phyloP scores from a whole-genome alignment of 2,888 invertebrate species.

The Sminthurinus aureus region DNA sequence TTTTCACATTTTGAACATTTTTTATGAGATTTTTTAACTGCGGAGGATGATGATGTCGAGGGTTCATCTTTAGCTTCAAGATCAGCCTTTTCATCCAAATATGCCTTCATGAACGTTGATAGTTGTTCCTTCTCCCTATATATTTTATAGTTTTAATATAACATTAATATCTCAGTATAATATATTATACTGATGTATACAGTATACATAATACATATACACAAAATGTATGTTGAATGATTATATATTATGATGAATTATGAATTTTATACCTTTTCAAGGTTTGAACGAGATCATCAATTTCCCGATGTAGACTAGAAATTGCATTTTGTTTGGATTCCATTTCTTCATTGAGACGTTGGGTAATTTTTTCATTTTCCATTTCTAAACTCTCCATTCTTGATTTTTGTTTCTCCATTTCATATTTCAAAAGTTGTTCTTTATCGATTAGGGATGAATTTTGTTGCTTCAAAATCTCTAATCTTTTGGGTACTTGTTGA shows the following conservation, averaged over 20 bases:
- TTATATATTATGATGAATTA: too few relatives aligned
- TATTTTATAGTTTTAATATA: neutral
- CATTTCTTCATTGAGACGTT: constrained; percentile 23
- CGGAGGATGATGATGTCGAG: neutral
- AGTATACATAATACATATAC: too few relatives aligned
- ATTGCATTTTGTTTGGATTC: constrained; percentile 16
- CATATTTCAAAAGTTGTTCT: constrained; percentile 50
- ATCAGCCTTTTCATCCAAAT: constrained; percentile 44
- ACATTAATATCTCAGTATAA: too few relatives aligned
- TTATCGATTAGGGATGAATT: constrained; percentile 59
- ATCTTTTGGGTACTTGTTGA: constrained; percentile 60
- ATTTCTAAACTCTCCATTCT: constrained; percentile 29
- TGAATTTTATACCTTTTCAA: constrained; percentile 16
- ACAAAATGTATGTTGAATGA: too few relatives aligned
- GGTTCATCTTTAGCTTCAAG: constrained; percentile 35
- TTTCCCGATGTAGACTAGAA: constrained; percentile 14
- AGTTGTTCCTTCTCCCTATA: constrained; percentile 52
- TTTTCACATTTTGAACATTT: too few relatives aligned
- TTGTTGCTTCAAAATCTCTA: constrained; percentile 59
- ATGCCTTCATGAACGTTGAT: constrained; percentile 41
- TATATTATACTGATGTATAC: too few relatives aligned
- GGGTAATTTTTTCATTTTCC: constrained; percentile 47
- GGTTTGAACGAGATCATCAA: constrained; percentile 25
- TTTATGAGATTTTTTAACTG: too few relatives aligned
- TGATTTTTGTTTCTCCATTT: constrained; percentile 40